Evolutionary conservation across 2,113 vertebrate genomes (phyloP).

Genomic region (Gymnarchus niloticus): DNA sequence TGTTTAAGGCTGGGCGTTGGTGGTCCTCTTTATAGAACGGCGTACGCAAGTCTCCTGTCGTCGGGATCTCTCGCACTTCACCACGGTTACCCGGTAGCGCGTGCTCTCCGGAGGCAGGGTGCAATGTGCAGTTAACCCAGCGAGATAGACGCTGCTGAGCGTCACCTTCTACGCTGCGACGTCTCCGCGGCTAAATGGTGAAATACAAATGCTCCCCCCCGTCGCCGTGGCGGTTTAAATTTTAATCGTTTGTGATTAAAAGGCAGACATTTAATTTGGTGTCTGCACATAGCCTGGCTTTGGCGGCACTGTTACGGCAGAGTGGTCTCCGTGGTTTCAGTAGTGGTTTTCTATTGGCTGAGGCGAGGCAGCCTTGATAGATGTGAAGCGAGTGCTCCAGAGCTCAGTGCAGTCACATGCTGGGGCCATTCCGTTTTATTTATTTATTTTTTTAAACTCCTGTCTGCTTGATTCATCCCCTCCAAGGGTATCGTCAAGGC

Average conservation of each 20-base stretch:
- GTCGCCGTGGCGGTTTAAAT: background rate
- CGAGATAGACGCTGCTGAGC: too few relatives aligned
- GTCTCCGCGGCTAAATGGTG: too few relatives aligned
- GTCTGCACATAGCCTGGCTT: background rate
- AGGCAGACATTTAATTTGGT: background rate
- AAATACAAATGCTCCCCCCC: background rate
- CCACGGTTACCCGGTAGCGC: too few relatives aligned
- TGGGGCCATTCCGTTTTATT: background rate
- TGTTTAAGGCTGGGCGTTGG: too few relatives aligned
- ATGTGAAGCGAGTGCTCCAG: background rate
- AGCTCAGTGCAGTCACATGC: slow-evolving; percentile 28
- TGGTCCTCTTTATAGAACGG: background rate
- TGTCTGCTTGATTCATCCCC: slow-evolving; percentile 23
- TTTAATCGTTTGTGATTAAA: background rate
- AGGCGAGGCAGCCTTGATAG: background rate
- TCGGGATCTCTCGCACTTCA: background rate
- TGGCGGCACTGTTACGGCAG: background rate
- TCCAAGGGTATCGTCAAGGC: slow-evolving; percentile 16
- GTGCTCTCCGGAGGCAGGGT: too few relatives aligned
- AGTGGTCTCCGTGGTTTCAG: background rate
- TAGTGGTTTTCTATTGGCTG: background rate
- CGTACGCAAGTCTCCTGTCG: background rate
- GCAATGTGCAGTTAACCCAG: too few relatives aligned
- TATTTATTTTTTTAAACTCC: too few relatives aligned
- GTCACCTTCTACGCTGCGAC: too few relatives aligned